phyloP scores from a whole-genome alignment of 2,797 vertebrate genomes.

The Crypturellus tataupa region DNA sequence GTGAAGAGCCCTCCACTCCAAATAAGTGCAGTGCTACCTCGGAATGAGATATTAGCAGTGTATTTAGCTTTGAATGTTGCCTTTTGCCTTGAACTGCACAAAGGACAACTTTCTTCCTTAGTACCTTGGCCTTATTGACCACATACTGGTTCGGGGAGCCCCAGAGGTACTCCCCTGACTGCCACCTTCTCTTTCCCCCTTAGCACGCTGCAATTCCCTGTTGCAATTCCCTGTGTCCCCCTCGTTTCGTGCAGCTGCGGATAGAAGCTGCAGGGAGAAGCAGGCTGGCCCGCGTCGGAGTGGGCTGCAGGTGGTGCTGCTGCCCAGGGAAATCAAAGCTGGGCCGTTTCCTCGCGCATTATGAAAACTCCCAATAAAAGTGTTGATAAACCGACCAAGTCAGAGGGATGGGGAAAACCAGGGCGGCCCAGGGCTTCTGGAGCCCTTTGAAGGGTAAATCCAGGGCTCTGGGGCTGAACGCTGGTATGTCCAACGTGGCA shows the following conservation, averaged over 20 bases:
- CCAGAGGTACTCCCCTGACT: neutral
- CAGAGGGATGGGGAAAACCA: neutral
- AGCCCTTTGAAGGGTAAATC: neutral
- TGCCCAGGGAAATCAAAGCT: neutral
- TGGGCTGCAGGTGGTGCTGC: constrained; percentile 67
- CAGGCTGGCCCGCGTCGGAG: rapidly evolving
- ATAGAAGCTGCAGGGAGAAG: neutral
- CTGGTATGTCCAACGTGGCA: neutral
- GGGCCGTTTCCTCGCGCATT: rapidly evolving
- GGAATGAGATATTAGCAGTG: neutral
- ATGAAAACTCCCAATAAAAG: neutral
- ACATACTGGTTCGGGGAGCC: neutral
- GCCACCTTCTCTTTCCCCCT: neutral
- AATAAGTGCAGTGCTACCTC: neutral
- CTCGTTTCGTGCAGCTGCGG: neutral
- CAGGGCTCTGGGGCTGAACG: rapidly evolving
- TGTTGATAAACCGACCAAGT: neutral
- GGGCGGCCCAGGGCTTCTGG: neutral
- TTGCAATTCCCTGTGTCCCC: neutral
- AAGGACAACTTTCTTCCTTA: neutral
- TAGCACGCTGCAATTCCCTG: neutral
- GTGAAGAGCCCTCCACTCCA: neutral
- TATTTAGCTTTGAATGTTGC: neutral
- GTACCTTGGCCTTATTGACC: neutral
- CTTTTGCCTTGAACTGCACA: neutral